phyloP scores from a whole-genome alignment of 1,140 invertebrate species.

The Parasteatoda tepidariorum region DNA sequence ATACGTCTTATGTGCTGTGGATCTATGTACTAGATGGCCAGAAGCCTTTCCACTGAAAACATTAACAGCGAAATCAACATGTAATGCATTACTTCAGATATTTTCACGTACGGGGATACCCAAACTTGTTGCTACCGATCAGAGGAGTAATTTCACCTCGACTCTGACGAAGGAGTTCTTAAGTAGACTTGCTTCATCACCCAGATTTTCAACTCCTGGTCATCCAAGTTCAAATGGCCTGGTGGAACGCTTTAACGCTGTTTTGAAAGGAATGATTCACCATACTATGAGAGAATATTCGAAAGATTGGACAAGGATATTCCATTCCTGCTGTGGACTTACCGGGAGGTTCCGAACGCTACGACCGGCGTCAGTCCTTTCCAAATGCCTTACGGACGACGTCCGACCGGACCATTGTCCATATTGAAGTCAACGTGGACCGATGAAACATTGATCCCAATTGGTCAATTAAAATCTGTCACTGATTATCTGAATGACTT shows the following conservation, averaged over 20 bases:
- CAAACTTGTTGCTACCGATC: not conserved
- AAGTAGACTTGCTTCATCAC: not conserved
- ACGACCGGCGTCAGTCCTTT: constrained; percentile 1
- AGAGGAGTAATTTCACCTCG: not conserved
- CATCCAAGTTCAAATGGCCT: not conserved
- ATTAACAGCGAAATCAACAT: not conserved
- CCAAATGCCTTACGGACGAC: constrained; percentile 1
- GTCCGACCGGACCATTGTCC: not conserved
- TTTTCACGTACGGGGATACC: not conserved
- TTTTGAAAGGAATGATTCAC: not conserved
- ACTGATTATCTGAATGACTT: not conserved
- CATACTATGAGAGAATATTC: not conserved
- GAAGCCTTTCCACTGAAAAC: not conserved
- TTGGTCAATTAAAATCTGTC: not conserved
- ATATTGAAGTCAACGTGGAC: constrained; percentile 26
- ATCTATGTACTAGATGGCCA: not conserved
- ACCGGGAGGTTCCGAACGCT: not conserved
- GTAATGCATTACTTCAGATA: not conserved
- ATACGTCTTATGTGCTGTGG: not conserved
- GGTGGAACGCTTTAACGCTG: constrained; percentile 6
- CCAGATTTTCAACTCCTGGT: not conserved
- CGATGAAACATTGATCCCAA: not conserved
- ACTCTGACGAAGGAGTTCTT: no score
- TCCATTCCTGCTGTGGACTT: constrained; percentile 26
- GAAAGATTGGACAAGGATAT: not conserved